Evolutionary conservation across 2,888 invertebrate species (phyloP).

Genomic region (Caenorhabditis plicata): DNA sequence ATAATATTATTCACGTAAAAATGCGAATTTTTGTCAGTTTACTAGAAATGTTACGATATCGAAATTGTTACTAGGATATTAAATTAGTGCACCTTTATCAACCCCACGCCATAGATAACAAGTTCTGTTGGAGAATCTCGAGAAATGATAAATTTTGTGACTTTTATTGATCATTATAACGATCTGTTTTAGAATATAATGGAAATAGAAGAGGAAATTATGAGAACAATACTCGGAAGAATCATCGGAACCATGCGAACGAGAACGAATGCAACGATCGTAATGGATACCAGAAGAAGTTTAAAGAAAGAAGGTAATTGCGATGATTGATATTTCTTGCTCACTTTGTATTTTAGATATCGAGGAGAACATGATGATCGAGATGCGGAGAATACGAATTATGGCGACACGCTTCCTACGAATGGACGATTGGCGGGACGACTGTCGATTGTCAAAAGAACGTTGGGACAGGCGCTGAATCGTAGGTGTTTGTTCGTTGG

Average conservation of each 20-base stretch:
- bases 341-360: slow-evolving; percentile 11
- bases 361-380: slow-evolving; percentile 35
- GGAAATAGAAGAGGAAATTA: neutral
- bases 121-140: too few relatives aligned
- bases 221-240: neutral
- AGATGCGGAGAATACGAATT: slow-evolving; percentile 9
- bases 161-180: neutral
- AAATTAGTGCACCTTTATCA: too few relatives aligned
- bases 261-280: slow-evolving; percentile 2
- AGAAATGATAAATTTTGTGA: too few relatives aligned
- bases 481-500: too few relatives aligned
- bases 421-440: slow-evolving; percentile 21
- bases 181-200: neutral
- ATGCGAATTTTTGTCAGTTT: too few relatives aligned
- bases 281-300: slow-evolving; percentile 2
- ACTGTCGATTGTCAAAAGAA: slow-evolving; percentile 13
- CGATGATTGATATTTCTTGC: too few relatives aligned
- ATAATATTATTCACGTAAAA: too few relatives aligned
- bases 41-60: too few relatives aligned
- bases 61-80: too few relatives aligned
- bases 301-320: neutral
- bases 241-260: neutral
- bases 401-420: slow-evolving; percentile 4
- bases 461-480: too few relatives aligned
- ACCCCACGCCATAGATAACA: too few relatives aligned